Evolutionary conservation across 2,888 invertebrate genomes (phyloP).

Genomic region (Gortyna flavago): DNA sequence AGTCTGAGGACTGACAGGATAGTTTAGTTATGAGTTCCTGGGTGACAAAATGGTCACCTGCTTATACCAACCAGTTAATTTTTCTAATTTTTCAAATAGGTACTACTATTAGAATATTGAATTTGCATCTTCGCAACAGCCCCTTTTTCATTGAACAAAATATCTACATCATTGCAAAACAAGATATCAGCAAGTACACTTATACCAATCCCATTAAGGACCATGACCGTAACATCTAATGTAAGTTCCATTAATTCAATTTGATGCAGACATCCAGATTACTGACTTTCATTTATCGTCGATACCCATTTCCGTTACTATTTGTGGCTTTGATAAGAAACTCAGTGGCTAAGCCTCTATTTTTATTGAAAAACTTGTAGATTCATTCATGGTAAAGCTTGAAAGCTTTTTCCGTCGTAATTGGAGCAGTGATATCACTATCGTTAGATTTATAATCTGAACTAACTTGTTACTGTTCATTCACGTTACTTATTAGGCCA

Average conservation of each 20-base stretch:
- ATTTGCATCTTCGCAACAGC: background rate
- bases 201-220: background rate
- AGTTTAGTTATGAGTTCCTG: background rate
- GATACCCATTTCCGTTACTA: constrained; percentile 57
- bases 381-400: constrained; percentile 55
- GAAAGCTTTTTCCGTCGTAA: constrained; percentile 28
- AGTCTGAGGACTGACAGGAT: background rate
- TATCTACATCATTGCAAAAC: constrained; percentile 9
- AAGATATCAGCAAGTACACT: background rate
- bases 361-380: constrained; percentile 48
- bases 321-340: constrained; percentile 62
- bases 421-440: constrained; percentile 47
- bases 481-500: constrained; percentile 2
- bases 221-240: background rate
- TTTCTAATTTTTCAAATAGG: background rate
- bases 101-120: background rate
- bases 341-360: constrained; percentile 21
- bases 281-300: constrained; percentile 55
- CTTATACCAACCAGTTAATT: no score
- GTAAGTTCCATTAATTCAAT: constrained; percentile 43
- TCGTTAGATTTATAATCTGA: constrained; percentile 26
- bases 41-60: background rate
- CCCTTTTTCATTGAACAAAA: background rate
- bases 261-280: constrained; percentile 46
- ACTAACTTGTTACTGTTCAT: constrained; percentile 29